These are phyloP conservation scores for Aplysina aerophoba DNA, from an alignment of 37 sponge, comb jelly and placozoan species.

Conservation along the genomic window DNA sequence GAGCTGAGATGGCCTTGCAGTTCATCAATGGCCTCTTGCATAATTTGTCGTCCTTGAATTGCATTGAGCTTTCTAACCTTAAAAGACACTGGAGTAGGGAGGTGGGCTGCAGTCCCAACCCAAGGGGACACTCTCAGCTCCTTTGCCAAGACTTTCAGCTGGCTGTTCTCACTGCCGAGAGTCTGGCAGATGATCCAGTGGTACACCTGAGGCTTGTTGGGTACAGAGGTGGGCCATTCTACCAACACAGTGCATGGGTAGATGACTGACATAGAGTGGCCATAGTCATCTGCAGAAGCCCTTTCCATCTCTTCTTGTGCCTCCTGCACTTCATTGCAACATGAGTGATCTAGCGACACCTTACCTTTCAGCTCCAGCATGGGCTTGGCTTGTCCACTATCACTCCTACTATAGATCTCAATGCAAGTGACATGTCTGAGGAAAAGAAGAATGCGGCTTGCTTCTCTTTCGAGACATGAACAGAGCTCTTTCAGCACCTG, in stretches of 20 bases:
- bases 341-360: too few relatives aligned
- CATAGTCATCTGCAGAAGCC: too few relatives aligned
- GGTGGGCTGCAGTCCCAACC: conserved; percentile 70
- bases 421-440: conserved; percentile 56
- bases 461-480: conserved; percentile 40
- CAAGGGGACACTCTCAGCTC: conserved; percentile 55
- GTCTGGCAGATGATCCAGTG: conserved; percentile 68
- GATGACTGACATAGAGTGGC: too few relatives aligned
- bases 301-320: too few relatives aligned
- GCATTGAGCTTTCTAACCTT: background rate
- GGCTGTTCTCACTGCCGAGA: conserved; percentile 43
- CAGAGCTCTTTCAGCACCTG: conserved; percentile 43
- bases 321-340: too few relatives aligned
- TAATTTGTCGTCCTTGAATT: background rate
- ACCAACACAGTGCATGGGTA: too few relatives aligned
- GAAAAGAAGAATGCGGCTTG: conserved; percentile 58
- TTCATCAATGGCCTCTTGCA: background rate
- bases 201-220: background rate
- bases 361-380: too few relatives aligned
- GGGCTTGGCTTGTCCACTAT: too few relatives aligned
- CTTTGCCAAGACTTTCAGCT: conserved; percentile 9
- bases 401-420: conserved; percentile 23
- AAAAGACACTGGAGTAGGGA: conserved; percentile 15
- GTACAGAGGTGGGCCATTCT: too few relatives aligned
- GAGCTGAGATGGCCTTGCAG: background rate